phyloP scores from a whole-genome alignment of 2,113 vertebrate species.

The Zapus hudsonius region DNA sequence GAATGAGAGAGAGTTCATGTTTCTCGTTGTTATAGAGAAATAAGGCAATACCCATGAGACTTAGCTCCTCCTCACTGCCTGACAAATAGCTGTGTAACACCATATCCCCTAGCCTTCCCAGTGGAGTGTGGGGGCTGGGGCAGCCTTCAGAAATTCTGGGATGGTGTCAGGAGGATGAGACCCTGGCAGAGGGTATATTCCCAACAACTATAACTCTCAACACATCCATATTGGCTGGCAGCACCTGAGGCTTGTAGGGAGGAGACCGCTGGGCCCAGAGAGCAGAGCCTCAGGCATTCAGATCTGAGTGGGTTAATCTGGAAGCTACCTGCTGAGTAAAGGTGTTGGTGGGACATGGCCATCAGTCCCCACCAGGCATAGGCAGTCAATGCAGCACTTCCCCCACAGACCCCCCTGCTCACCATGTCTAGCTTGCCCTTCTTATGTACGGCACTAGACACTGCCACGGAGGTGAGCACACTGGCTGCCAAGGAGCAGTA shows the following conservation, averaged over 20 bases:
- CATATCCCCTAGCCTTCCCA: fast-evolving
- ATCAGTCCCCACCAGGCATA: neutral
- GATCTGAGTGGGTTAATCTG: neutral
- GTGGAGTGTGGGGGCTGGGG: neutral
- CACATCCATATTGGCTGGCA: neutral
- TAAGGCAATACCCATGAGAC: neutral
- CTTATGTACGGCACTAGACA: conserved; percentile 93
- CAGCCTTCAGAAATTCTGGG: neutral
- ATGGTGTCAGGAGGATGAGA: neutral
- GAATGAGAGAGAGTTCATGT: neutral
- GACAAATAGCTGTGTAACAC: neutral
- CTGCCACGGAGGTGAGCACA: conserved; percentile 91
- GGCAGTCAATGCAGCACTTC: fast-evolving
- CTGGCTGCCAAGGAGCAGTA: conserved; percentile 92
- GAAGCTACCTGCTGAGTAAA: neutral
- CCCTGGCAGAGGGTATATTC: neutral
- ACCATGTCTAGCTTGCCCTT: conserved; percentile 97
- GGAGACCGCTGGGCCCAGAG: fast-evolving
- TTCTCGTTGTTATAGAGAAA: neutral
- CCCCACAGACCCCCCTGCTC: conserved; percentile 41
- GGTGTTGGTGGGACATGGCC: neutral
- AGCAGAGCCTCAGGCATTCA: neutral
- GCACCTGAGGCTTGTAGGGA: neutral
- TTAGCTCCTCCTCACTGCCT: neutral
- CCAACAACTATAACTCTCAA: neutral